These are phyloP conservation scores for Tupaia tana DNA, from an alignment of 2,113 vertebrate genomes.

Conservation along the genomic window DNA sequence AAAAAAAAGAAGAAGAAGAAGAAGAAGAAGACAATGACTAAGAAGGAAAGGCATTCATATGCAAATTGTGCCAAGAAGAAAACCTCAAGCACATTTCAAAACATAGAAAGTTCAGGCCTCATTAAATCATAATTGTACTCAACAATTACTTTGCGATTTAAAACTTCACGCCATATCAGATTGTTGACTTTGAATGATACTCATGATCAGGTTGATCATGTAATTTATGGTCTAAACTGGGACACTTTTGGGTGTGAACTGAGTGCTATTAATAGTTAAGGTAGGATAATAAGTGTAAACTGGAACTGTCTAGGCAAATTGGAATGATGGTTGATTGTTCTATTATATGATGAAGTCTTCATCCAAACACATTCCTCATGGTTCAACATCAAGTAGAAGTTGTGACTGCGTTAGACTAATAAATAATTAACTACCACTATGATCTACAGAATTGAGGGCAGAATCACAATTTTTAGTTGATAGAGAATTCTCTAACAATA, in stretches of 20 bases:
- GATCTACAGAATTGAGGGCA: neutral
- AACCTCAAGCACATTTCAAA: conserved; percentile 45
- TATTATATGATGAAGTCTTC: neutral
- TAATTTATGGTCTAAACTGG: neutral
- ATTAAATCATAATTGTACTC: neutral
- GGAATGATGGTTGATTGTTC: too few species aligned
- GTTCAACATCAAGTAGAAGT: neutral
- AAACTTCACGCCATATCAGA: conserved; percentile 11
- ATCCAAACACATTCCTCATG: neutral
- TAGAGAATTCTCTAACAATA: neutral
- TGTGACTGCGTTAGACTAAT: neutral
- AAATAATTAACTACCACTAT: neutral
- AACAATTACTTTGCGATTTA: neutral
- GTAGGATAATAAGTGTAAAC: neutral
- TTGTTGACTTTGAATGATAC: neutral
- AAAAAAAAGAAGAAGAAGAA: neutral
- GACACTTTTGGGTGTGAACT: neutral
- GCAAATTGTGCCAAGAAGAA: neutral
- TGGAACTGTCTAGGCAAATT: neutral
- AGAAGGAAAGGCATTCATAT: neutral
- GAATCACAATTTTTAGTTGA: neutral
- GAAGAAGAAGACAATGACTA: too few species aligned
- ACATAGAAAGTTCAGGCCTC: conserved; percentile 20
- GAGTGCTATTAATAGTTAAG: neutral
- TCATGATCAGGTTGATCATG: neutral